A percentile compares a stretch with the other conserved stretches of the same genome.
Evolutionary conservation across 2,888 invertebrate species (phyloP).

Genomic region (Cremastinae sp.): DNA sequence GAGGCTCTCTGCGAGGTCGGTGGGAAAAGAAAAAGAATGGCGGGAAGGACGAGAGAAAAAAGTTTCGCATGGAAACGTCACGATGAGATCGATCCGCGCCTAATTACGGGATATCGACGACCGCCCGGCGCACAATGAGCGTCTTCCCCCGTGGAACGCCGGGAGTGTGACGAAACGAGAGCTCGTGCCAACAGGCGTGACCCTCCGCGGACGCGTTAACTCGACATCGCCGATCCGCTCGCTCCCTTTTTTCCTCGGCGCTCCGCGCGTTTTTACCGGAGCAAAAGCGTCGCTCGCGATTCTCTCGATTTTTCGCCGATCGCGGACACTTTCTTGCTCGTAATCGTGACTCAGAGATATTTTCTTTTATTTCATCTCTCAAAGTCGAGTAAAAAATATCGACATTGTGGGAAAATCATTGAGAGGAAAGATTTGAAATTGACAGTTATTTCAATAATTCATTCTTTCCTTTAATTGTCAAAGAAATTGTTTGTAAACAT

Average conservation of each 20-base stretch:
- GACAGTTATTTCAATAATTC: too few relatives aligned
- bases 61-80: constrained; percentile 37
- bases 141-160: constrained; percentile 49
- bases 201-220: constrained; percentile 49
- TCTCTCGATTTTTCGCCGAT: constrained; percentile 47
- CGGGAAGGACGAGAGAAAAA: constrained; percentile 29
- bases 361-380: background rate
- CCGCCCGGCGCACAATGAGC: constrained; percentile 42
- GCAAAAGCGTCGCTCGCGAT: constrained; percentile 9
- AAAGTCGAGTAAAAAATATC: constrained; percentile 6
- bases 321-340: background rate
- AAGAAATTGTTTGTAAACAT: too few relatives aligned
- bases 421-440: too few relatives aligned
- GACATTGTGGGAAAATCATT: constrained; percentile 1
- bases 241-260: constrained; percentile 33
- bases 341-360: constrained; percentile 26
- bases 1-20: too few relatives aligned
- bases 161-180: constrained; percentile 71
- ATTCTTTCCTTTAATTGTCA: too few relatives aligned
- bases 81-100: constrained; percentile 56
- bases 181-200: constrained; percentile 79
- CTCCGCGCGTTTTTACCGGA: constrained; percentile 13
- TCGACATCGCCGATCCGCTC: constrained; percentile 46
- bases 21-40: constrained; percentile 35
- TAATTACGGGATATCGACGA: constrained; percentile 53